These are phyloP conservation scores for Mycalesis mineus DNA, from an alignment of 2,888 invertebrate species.

Conservation along the genomic window DNA sequence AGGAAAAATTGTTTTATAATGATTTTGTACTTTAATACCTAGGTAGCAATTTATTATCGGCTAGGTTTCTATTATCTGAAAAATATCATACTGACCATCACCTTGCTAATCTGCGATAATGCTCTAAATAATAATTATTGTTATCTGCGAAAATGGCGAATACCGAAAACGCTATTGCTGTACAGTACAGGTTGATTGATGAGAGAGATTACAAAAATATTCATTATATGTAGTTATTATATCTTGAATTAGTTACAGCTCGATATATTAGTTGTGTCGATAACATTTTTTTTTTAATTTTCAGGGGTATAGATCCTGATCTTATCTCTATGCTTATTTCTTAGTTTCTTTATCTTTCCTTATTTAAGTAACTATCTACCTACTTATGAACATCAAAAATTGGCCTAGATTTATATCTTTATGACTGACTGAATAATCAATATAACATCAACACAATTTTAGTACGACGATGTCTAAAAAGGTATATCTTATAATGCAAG, in stretches of 20 bases:
- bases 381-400: too few relatives aligned
- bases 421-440: too few relatives aligned
- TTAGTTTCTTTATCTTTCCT: too few relatives aligned
- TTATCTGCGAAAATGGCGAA: conserved; percentile 17
- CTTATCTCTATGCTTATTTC: too few relatives aligned
- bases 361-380: too few relatives aligned
- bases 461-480: too few relatives aligned
- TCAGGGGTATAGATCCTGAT: too few relatives aligned
- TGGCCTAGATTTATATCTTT: too few relatives aligned
- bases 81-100: conserved; percentile 9
- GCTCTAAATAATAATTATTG: conserved; percentile 9
- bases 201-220: conserved; percentile 9
- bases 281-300: not conserved
- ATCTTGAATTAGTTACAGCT: not conserved
- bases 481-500: too few relatives aligned
- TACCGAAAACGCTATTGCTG: not conserved
- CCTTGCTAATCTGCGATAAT: conserved; percentile 20
- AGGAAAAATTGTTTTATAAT: not conserved
- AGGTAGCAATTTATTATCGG: not conserved
- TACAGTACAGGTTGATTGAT: conserved; percentile 15
- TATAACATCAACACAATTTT: too few relatives aligned
- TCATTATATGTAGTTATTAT: conserved; percentile 6
- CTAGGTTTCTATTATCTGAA: conserved; percentile 1
- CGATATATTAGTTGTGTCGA: not conserved
- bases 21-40: not conserved